A percentile compares a stretch with the other conserved stretches of the same genome.
These are phyloP conservation scores for Alfaro cultratus DNA, from an alignment of 2,797 vertebrate genomes.

Conservation along the genomic window DNA sequence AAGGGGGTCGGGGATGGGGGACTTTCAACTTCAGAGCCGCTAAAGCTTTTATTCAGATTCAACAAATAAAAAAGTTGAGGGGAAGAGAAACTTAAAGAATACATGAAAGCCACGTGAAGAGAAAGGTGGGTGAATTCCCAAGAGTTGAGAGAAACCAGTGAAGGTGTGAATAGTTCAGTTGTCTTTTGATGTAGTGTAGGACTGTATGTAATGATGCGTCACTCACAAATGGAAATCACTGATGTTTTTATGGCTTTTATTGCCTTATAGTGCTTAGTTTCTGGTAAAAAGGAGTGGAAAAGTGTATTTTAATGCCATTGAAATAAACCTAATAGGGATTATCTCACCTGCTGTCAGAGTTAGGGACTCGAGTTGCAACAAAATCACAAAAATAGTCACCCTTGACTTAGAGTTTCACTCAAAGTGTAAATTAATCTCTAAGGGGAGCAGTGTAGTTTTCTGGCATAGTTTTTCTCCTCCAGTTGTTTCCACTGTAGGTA, in stretches of 20 bases:
- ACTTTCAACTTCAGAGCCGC: slow-evolving; percentile 43
- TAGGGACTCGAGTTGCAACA: not conserved
- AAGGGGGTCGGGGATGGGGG: slow-evolving; percentile 11
- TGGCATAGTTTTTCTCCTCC: not conserved
- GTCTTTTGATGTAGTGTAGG: slow-evolving; percentile 42
- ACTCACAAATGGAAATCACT: slow-evolving; percentile 47
- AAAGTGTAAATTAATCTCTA: not conserved
- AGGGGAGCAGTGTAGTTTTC: not conserved
- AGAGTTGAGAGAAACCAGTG: slow-evolving; percentile 47
- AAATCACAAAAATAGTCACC: not conserved
- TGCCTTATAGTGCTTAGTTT: slow-evolving; percentile 9
- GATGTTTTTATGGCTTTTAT: slow-evolving; percentile 26
- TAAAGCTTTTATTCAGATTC: slow-evolving; percentile 56
- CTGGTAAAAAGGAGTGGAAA: slow-evolving; percentile 28
- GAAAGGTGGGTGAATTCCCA: slow-evolving; percentile 46
- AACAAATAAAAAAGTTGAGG: slow-evolving; percentile 50
- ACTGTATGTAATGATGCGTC: slow-evolving; percentile 30
- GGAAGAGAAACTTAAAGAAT: slow-evolving; percentile 39
- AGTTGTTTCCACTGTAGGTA: not conserved
- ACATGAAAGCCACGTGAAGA: slow-evolving; percentile 38
- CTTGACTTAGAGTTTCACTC: not conserved
- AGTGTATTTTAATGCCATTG: not conserved
- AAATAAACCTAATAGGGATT: slow-evolving; percentile 14
- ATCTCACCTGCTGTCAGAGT: not conserved
- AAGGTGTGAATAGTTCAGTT: slow-evolving; percentile 50